Evolutionary conservation across 2,113 vertebrate genomes (phyloP).

Genomic region (Eolophus roseicapilla): DNA sequence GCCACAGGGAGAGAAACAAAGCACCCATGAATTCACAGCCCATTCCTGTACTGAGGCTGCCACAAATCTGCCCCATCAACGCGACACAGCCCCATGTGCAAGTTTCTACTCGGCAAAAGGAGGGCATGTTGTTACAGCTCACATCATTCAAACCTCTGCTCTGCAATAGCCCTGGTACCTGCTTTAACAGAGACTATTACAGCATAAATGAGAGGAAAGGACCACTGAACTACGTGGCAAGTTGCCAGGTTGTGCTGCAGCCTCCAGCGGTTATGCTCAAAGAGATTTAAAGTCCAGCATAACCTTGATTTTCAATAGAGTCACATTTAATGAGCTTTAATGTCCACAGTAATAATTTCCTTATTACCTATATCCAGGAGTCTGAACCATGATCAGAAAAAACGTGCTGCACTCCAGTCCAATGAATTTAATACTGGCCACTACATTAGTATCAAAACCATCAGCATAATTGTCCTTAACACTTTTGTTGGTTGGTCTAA

Average conservation of each 20-base stretch:
- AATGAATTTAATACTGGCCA: conserved; percentile 54
- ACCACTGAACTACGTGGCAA: conserved; percentile 48
- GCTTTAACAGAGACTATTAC: conserved; percentile 23
- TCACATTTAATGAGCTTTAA: conserved; percentile 76
- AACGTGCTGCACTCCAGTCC: conserved; percentile 18
- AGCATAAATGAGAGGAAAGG: conserved; percentile 49
- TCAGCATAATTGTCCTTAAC: conserved; percentile 65
- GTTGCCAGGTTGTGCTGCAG: conserved; percentile 58
- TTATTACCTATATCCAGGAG: conserved; percentile 66
- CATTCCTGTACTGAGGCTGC: background rate
- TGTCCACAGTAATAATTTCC: conserved; percentile 68
- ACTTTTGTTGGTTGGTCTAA: conserved; percentile 38
- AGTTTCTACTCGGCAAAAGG: background rate
- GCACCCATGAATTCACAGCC: background rate
- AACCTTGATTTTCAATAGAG: conserved; percentile 76
- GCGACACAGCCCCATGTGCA: background rate
- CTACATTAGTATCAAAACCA: conserved; percentile 61
- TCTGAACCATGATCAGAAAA: conserved; percentile 42
- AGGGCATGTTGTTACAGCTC: background rate
- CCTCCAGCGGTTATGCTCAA: conserved; percentile 54
- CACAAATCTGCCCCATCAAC: background rate
- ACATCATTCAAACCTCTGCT: background rate
- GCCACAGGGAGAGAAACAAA: background rate
- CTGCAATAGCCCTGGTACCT: background rate
- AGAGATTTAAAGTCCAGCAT: conserved; percentile 72